A percentile compares a stretch with the other conserved stretches of the same genome.
Evolutionary conservation across 2,797 vertebrate genomes (phyloP).

Genomic region (Notoglanidium macrostoma): DNA sequence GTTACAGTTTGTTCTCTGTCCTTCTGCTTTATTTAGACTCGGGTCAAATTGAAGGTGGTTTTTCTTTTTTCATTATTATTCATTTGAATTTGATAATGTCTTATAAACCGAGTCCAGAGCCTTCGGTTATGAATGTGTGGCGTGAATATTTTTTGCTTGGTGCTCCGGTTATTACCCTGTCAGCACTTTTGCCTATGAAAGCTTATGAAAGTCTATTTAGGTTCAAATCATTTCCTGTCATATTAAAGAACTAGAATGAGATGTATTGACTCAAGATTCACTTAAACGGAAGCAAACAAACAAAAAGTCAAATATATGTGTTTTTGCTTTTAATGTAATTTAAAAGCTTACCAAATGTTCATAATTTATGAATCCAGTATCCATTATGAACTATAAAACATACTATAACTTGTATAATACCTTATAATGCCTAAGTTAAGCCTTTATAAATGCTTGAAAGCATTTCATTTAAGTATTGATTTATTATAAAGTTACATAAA

Average conservation of each 20-base stretch:
- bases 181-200: background rate
- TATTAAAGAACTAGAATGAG: background rate
- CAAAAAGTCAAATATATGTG: background rate
- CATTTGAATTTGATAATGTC: background rate
- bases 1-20: background rate
- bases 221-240: background rate
- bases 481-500: background rate
- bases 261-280: background rate
- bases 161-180: background rate
- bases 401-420: background rate
- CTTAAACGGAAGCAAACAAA: background rate
- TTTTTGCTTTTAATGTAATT: background rate
- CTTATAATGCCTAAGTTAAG: background rate
- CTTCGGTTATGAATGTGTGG: background rate
- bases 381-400: background rate
- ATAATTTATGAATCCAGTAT: background rate
- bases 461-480: background rate
- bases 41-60: background rate
- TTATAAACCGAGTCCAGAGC: background rate
- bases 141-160: background rate
- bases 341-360: background rate
- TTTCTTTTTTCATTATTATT: background rate
- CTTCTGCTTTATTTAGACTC: background rate
- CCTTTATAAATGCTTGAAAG: background rate
- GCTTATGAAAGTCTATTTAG: background rate